Evolutionary conservation across 1,140 invertebrate species (phyloP), one percentile per base, ranked within the genome.

Genomic region (Halotydeus destructor): DNA sequence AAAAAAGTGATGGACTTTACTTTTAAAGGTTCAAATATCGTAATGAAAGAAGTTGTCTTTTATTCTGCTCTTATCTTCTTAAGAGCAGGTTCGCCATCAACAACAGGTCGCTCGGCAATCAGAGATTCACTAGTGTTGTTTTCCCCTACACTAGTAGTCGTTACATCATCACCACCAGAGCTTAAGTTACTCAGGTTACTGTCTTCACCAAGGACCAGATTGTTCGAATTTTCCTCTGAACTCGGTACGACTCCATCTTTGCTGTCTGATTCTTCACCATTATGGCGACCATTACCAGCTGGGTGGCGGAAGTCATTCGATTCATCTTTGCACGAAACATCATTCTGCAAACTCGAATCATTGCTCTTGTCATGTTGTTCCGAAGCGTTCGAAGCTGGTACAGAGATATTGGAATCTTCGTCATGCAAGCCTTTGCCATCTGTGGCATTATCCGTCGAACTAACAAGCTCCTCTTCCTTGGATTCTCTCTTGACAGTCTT

Each of bases 341-440:
- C 16, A 5, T 39, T 18, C 6, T 26, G 6, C 1, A 21, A 12
- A 0, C 25, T 12, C 8, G 23, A 12, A 18, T 25, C 16, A n/a
- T 37, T 37, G 24, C 35, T 37, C 22, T 37, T 37, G 6, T 35
- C 14, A 35, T 37, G 21, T 21, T 24, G 21, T 37, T 37, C 35
- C 11, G 35, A 37, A 21, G 38, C 38, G 11, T 39, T 28, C n/a
- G 38, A 39, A 12, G 22, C 26, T 5, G 23, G 9, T 9, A 39
- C 23, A 12, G 38, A 39, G 11, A 39, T 28, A 19, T 39, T 39
- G 24, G 38, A 39, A 39, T 39, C 38, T 8, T 39, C 38, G 16
- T 39, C 26, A 21, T 28, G 22, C 19, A 39, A 24, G 16, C 23
- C 25, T 16, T 22, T 22, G 11, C 11, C 19, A 4, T 18, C 16